These are phyloP conservation scores for Trimorus sp. DNA, from an alignment of 2,888 invertebrate species.

Conservation along the genomic window DNA sequence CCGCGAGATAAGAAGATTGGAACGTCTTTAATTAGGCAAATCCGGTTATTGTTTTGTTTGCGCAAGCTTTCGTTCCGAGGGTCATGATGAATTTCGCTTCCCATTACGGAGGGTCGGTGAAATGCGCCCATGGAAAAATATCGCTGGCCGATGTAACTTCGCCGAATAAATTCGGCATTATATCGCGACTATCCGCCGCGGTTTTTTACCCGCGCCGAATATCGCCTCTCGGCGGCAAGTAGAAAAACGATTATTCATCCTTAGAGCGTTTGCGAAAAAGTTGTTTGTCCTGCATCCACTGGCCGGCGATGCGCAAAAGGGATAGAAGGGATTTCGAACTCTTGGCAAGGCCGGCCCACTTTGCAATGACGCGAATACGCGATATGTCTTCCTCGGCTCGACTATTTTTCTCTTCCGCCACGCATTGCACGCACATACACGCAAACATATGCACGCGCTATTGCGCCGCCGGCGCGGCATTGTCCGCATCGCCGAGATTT, in stretches of 20 bases:
- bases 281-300: constrained; percentile 79
- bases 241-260: constrained; percentile 76
- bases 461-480: constrained; percentile 54
- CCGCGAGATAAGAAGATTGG: constrained; percentile 55
- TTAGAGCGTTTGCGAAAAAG: constrained; percentile 76
- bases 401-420: constrained; percentile 60
- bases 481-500: constrained; percentile 62
- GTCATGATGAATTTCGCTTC: constrained; percentile 42
- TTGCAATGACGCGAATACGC: constrained; percentile 67
- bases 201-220: constrained; percentile 72
- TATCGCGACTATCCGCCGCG: constrained; percentile 35
- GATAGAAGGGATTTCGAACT: constrained; percentile 74
- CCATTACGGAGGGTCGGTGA: not conserved
- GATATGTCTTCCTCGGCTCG: constrained; percentile 61
- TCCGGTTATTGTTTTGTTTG: constrained; percentile 67
- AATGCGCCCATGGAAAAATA: constrained; percentile 5
- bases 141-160: constrained; percentile 3
- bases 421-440: constrained; percentile 55
- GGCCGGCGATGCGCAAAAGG: constrained; percentile 69
- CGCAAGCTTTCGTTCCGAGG: constrained; percentile 16
- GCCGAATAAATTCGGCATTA: constrained; percentile 38
- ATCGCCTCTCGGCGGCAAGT: constrained; percentile 73
- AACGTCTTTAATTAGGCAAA: constrained; percentile 72
- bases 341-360: constrained; percentile 77
- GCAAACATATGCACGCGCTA: constrained; percentile 52